Conservation (phyloP, 2,797 vertebrate species). For the Pipistrellus kuhlii region DNA sequence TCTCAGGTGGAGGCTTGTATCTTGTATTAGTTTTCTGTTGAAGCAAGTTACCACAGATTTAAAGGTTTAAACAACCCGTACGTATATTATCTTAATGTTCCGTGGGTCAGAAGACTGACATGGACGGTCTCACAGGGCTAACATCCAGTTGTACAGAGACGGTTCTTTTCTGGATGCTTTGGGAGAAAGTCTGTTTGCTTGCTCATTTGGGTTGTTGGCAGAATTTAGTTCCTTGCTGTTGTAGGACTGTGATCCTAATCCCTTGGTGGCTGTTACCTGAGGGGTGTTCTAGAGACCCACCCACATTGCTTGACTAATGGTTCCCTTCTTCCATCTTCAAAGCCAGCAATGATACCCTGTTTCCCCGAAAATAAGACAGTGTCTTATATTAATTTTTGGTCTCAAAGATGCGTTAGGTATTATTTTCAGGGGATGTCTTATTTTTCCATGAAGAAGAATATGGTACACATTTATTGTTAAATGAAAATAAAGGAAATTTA, state of each 20-base stretch:
- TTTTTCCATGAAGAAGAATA: too few relatives aligned
- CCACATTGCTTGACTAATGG: neutral
- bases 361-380: too few relatives aligned
- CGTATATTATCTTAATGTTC: neutral
- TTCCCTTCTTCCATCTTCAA: neutral
- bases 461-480: too few relatives aligned
- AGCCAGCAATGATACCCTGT: neutral
- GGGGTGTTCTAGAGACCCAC: neutral
- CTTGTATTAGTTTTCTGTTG: slow-evolving; percentile 5
- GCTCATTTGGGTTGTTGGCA: neutral
- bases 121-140: neutral
- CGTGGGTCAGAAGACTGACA: neutral
- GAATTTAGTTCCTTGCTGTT: neutral
- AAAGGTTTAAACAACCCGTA: neutral
- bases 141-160: neutral
- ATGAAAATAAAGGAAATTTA: too few relatives aligned
- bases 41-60: neutral
- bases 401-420: too few relatives aligned
- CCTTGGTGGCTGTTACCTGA: neutral
- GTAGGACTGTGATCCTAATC: neutral
- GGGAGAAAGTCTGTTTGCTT: neutral
- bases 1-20: neutral
- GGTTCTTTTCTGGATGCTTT: neutral
- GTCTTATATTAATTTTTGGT: too few relatives aligned
- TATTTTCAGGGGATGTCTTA: too few relatives aligned